Evolutionary conservation across 2,888 invertebrate genomes (phyloP), one percentile per base, ranked within the genome.

Genomic region (Aporophyla lueneburgensis): DNA sequence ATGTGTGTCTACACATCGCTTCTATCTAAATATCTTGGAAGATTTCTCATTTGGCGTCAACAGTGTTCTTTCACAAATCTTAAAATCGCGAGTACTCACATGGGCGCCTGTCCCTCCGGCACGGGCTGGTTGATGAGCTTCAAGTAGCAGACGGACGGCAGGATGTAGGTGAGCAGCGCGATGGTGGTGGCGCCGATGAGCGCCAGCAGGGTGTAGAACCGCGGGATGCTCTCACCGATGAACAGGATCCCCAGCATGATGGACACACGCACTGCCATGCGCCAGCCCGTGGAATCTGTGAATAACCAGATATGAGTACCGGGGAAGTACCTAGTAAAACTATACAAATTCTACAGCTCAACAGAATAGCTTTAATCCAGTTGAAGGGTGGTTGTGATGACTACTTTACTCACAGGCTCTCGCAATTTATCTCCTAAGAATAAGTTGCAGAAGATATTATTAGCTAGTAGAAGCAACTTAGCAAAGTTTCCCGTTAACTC

Each of bases 131-230:
- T 93, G 86, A 97, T 95, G 27, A 98, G 95, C 81, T 93, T 97
- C 91, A 98, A 96, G 92, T 98, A 98, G 93, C 98, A 97, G 76
- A 97, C 93, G 0, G 97, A 97, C 0, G 98, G 98, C 84, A 98
- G 96, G 21, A 98, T 96, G 91, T 97, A 98, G 21, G 98, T 97
- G 58, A 97, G 95, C 49, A 98, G 92, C 0, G 98, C 97, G 12
- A 98, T 96, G 19, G 97, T 97, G 46, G 98, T 97, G n/a, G 97
- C 98, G 0, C 98, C 98, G 10, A 98, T 96, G 69, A 98, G 94
- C 16, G 98, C 97, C 76, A 98, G 93, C 85, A 98, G 97, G 80
- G 97, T 97, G 83, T 97, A 97, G 95, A 98, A 98, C 74, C 97
- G 96, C 0, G 98, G 98, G 46, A 98, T 94, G 46, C 97, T 97